phyloP scores from a whole-genome alignment of 1,140 invertebrate species.

The Rhyzopertha dominica region DNA sequence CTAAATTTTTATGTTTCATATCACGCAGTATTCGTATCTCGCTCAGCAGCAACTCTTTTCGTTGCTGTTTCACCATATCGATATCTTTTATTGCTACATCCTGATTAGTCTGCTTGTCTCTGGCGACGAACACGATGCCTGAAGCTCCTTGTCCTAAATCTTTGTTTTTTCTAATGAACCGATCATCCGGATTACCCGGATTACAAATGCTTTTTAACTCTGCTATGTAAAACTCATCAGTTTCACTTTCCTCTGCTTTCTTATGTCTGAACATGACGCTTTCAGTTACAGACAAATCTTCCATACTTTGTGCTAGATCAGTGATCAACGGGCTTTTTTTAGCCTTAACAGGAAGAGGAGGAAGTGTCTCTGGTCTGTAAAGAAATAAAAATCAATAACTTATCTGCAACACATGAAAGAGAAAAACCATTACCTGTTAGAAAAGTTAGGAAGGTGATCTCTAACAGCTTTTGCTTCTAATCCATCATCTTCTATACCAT shows the following conservation, averaged over 20 bases:
- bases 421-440: conserved; percentile 4
- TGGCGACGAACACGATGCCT: conserved; percentile 88
- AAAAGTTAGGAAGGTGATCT: conserved; percentile 2
- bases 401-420: no score
- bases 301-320: conserved; percentile 33
- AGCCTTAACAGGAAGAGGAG: no score
- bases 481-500: conserved; percentile 49
- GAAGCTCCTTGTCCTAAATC: conserved; percentile 88
- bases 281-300: conserved; percentile 37
- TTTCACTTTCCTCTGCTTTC: conserved; percentile 33
- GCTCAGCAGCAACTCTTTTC: conserved; percentile 91
- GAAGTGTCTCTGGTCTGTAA: no score
- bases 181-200: conserved; percentile 66
- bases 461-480: no score
- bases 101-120: conserved; percentile 67
- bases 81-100: conserved; percentile 95
- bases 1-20: conserved; percentile 92
- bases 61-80: conserved; percentile 87
- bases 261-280: conserved; percentile 28
- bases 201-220: conserved; percentile 77
- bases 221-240: conserved; percentile 79
- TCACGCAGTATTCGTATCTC: conserved; percentile 92
- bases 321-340: no score
- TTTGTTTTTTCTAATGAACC: conserved; percentile 72
- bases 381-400: no score